Conservation (phyloP, 2,797 vertebrate genomes). For the Silurus aristotelis region DNA sequence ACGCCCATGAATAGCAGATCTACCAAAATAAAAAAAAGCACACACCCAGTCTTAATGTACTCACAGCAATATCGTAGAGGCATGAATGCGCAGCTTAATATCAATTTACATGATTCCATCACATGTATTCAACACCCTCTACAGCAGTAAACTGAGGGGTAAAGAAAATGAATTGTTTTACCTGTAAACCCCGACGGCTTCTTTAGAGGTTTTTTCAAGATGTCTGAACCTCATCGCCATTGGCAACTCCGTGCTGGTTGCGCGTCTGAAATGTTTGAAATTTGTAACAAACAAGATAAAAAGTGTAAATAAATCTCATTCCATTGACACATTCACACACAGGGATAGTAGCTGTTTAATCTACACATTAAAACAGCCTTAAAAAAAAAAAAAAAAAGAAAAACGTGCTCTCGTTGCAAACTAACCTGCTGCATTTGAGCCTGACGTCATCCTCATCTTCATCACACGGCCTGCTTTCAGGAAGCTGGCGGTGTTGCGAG, state of each 20-base stretch:
- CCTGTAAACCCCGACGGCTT: conserved; percentile 95
- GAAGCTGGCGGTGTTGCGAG: conserved; percentile 86
- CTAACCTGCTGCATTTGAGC: conserved; percentile 87
- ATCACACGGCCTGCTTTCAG: conserved; percentile 78
- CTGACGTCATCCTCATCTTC: conserved; percentile 92
- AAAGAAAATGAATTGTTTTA: conserved; percentile 51
- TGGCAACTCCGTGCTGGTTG: conserved; percentile 89
- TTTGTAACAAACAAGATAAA: not conserved
- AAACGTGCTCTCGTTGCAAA: not conserved
- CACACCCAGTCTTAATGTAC: not conserved
- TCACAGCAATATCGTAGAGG: not conserved
- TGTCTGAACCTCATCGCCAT: conserved; percentile 95
- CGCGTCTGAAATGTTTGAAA: conserved; percentile 72
- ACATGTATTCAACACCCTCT: not conserved
- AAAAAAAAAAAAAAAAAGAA: too few species aligned
- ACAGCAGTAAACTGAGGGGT: not conserved
- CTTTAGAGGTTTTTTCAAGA: conserved; percentile 90
- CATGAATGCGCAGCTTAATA: not conserved
- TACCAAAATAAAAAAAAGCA: conserved; percentile 46
- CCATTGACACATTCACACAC: not conserved
- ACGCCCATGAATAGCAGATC: conserved; percentile 88
- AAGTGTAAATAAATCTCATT: not conserved
- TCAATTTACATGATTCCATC: not conserved
- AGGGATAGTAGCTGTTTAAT: not conserved
- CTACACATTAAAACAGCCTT: not conserved